phyloP scores from a whole-genome alignment of 1,140 invertebrate species.

The Frieseomelitta varia region DNA sequence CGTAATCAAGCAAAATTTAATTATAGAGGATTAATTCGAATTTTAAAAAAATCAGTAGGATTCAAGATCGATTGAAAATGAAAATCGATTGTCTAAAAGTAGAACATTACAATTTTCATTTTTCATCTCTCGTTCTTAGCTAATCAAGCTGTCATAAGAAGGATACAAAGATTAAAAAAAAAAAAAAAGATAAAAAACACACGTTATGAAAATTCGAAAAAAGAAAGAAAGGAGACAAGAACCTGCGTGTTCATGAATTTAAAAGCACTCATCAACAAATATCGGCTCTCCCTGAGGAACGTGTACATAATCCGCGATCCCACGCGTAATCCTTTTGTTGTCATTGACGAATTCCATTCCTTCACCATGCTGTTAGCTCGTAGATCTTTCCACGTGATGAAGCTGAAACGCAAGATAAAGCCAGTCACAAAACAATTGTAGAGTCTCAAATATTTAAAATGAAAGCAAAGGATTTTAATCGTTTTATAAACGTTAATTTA shows the following conservation, averaged over 20 bases:
- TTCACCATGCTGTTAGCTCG: slow-evolving; percentile 91
- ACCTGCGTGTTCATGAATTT: slow-evolving; percentile 92
- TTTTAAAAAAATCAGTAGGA: background rate
- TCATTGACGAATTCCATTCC: slow-evolving; percentile 92
- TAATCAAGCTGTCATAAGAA: too few relatives aligned
- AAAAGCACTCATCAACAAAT: slow-evolving; percentile 90
- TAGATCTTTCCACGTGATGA: slow-evolving; percentile 98
- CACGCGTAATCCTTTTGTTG: slow-evolving; percentile 86
- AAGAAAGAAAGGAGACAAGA: background rate
- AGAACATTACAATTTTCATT: background rate
- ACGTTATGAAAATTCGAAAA: background rate
- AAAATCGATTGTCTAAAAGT: background rate
- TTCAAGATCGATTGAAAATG: background rate
- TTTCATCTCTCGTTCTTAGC: background rate
- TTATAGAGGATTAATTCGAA: background rate
- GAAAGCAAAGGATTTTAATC: too few relatives aligned
- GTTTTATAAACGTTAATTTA: too few relatives aligned
- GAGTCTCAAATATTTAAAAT: too few relatives aligned
- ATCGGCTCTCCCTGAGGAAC: slow-evolving; percentile 90
- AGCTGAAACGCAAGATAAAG: slow-evolving; percentile 80
- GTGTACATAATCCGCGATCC: slow-evolving; percentile 88
- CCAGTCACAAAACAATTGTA: too few relatives aligned
- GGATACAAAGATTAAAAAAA: too few relatives aligned
- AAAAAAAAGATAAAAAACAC: background rate
- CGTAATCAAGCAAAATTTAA: background rate